phyloP scores from a whole-genome alignment of 2,888 invertebrate species.

The Drosophila nigricruria region DNA sequence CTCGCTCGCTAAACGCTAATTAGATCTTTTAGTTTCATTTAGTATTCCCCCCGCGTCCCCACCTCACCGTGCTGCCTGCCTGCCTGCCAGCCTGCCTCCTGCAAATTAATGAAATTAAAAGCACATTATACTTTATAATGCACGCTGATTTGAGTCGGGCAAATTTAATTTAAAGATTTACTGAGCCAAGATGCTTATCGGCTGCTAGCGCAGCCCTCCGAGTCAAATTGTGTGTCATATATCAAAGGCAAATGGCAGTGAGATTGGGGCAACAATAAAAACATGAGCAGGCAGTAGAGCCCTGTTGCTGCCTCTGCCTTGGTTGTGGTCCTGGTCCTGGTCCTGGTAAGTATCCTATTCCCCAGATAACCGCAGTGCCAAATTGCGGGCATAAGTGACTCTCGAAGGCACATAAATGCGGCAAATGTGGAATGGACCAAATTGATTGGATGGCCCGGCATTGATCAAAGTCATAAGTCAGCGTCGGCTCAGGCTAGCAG shows the following conservation, averaged over 20 bases:
- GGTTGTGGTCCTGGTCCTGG: background rate
- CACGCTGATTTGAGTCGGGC: constrained; percentile 67
- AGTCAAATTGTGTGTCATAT: constrained; percentile 50
- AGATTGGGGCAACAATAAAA: background rate
- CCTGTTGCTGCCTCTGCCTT: background rate
- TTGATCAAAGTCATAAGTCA: constrained; percentile 83
- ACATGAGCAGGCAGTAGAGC: background rate
- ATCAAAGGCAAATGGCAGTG: constrained; percentile 41
- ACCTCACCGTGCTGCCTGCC: background rate
- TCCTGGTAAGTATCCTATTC: constrained; percentile 23
- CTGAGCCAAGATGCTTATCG: constrained; percentile 44
- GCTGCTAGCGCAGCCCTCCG: no score
- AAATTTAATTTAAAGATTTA: constrained; percentile 78
- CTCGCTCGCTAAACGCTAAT: constrained; percentile 62
- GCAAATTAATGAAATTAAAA: constrained; percentile 82
- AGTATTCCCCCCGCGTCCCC: constrained; percentile 6
- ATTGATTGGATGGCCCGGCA: constrained; percentile 65
- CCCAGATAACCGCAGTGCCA: constrained; percentile 72
- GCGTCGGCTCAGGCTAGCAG: constrained; percentile 47
- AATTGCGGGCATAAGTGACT: constrained; percentile 80
- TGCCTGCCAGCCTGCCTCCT: constrained; percentile 55
- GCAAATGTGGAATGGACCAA: constrained; percentile 52
- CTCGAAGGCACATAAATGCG: constrained; percentile 68
- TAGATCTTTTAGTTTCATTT: constrained; percentile 73
- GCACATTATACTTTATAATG: constrained; percentile 81